Conservation (phyloP, 1,140 invertebrate species). For the Aphelenchoides fujianensis region DNA sequence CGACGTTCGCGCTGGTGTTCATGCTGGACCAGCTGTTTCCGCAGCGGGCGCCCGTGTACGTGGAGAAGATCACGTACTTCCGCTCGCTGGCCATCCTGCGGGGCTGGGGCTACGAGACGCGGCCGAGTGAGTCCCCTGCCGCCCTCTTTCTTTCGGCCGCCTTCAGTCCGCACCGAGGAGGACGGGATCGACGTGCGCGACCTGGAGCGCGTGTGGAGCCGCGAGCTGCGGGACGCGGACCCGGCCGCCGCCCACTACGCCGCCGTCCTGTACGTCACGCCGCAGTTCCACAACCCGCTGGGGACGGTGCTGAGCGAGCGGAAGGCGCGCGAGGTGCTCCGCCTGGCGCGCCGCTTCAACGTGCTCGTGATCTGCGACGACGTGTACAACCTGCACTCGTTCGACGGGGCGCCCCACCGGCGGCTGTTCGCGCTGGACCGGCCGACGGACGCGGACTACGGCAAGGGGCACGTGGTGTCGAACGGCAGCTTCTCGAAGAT, state of each 20-base stretch:
- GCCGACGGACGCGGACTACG: conserved; percentile 37
- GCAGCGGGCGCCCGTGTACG: conserved; percentile 68
- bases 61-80: conserved; percentile 72
- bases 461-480: conserved; percentile 68
- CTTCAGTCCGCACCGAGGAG: neutral
- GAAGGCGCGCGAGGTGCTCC: conserved; percentile 63
- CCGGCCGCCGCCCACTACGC: conserved; percentile 64
- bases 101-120: conserved; percentile 65
- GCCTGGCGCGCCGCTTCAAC: conserved; percentile 53
- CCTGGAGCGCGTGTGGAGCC: neutral
- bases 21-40: conserved; percentile 67
- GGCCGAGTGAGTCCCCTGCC: neutral
- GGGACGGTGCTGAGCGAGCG: conserved; percentile 65
- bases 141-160: neutral
- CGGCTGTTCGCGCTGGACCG: conserved; percentile 42
- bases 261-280: conserved; percentile 70
- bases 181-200: neutral
- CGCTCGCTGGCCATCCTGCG: conserved; percentile 68
- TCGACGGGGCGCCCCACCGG: conserved; percentile 14
- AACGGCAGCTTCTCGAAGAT: conserved; percentile 73
- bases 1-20: conserved; percentile 69
- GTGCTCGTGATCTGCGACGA: conserved; percentile 70
- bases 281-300: conserved; percentile 67
- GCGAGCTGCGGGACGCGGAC: conserved; percentile 30
- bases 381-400: conserved; percentile 70